Evolutionary conservation across 2,113 vertebrate species (phyloP).

Genomic region (Lipophrys pholis): DNA sequence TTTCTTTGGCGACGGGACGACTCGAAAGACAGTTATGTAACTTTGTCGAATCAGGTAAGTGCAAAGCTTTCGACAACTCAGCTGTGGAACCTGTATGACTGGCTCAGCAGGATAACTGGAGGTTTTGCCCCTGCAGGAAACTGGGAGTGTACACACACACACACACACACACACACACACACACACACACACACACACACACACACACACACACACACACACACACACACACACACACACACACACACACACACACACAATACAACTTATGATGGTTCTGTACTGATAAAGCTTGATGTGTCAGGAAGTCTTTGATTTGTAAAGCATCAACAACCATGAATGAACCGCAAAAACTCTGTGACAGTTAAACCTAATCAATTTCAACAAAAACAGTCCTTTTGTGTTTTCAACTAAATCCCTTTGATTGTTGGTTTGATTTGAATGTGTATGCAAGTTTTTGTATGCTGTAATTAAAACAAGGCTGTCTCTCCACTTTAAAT

Average conservation of each 20-base stretch:
- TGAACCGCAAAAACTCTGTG: not conserved
- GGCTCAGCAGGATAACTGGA: constrained; percentile 48
- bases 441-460: not conserved
- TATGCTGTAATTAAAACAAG: not conserved
- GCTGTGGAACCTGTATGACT: constrained; percentile 63
- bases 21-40: too few species aligned
- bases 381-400: not conserved
- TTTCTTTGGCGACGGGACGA: not conserved
- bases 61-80: too few species aligned
- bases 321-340: not conserved
- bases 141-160: constrained; percentile 37
- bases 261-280: too few species aligned
- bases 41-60: too few species aligned
- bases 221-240: not conserved
- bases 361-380: not conserved
- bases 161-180: not conserved
- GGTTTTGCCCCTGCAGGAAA: constrained; percentile 26
- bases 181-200: not conserved
- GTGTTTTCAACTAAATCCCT: not conserved
- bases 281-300: constrained; percentile 6
- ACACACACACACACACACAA: not conserved
- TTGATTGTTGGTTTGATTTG: not conserved
- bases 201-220: not conserved
- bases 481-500: not conserved
- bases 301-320: not conserved